These are phyloP conservation scores for Tragulus kanchil DNA, from an alignment of 2,113 vertebrate species.

Conservation along the genomic window DNA sequence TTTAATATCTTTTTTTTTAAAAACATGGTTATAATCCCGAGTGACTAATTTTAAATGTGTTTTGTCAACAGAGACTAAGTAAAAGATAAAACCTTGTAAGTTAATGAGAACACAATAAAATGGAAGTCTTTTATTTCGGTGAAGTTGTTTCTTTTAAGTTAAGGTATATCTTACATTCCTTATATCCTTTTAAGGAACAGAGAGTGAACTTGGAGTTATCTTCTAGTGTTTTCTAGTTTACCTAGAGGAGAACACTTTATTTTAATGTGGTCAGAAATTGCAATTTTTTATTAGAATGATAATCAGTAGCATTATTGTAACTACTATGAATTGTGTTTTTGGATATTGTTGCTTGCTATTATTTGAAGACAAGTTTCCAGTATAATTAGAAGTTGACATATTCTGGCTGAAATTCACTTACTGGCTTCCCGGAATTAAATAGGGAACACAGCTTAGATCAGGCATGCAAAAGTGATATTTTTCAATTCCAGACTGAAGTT, in stretches of 20 bases:
- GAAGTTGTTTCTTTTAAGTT: neutral
- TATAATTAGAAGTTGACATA: neutral
- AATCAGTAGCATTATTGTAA: neutral
- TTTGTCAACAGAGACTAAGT: neutral
- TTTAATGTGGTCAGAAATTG: neutral
- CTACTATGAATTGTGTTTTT: neutral
- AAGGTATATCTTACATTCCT: neutral
- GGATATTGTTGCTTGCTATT: neutral
- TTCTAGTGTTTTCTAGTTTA: conserved; percentile 6
- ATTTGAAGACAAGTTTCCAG: neutral
- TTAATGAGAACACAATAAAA: conserved; percentile 57
- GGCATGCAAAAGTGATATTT: neutral
- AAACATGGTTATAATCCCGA: neutral
- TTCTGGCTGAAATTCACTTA: conserved; percentile 20
- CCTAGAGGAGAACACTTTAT: neutral
- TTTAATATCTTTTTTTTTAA: conserved; percentile 21
- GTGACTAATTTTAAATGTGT: neutral
- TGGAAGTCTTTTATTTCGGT: neutral
- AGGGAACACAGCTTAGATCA: neutral
- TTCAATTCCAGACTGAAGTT: neutral
- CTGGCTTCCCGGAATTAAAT: neutral
- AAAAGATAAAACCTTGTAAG: conserved; percentile 31
- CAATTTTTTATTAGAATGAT: neutral
- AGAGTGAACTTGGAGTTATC: neutral
- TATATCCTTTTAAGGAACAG: too few relatives aligned